Conservation (phyloP, 2,797 vertebrate genomes). For the Brachyalestes nurse region DNA sequence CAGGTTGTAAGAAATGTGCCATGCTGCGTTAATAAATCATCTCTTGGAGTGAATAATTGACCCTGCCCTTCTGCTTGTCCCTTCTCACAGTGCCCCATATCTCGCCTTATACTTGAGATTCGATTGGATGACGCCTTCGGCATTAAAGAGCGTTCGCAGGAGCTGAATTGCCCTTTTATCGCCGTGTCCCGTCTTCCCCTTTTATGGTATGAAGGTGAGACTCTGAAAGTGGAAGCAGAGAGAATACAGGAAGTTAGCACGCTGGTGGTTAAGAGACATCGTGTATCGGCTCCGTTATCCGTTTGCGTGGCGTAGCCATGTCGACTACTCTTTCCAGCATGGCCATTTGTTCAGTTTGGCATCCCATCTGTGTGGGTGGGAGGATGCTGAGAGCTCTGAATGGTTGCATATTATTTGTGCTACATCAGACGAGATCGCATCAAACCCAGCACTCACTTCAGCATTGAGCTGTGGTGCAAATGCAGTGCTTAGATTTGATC, state of each 20-base stretch:
- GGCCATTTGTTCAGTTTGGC: conserved; percentile 48
- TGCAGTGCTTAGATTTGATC: not conserved
- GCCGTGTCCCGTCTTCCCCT: conserved; percentile 38
- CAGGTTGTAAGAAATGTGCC: not conserved
- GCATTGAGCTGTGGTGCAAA: not conserved
- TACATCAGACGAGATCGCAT: conserved; percentile 31
- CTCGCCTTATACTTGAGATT: not conserved
- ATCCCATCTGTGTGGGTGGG: conserved; percentile 41
- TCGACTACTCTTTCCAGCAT: conserved; percentile 38
- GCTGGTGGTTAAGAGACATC: conserved; percentile 48
- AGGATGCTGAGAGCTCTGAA: conserved; percentile 35
- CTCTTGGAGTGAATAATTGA: not conserved
- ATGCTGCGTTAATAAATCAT: not conserved
- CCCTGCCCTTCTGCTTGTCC: not conserved
- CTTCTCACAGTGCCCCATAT: not conserved
- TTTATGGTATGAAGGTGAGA: conserved; percentile 53
- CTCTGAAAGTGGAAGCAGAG: conserved; percentile 72
- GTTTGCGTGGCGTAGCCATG: conserved; percentile 22
- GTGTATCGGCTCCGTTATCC: conserved; percentile 43
- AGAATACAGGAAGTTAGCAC: conserved; percentile 47
- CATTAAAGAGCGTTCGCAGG: not conserved
- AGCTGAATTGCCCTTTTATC: not conserved
- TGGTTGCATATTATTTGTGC: conserved; percentile 23
- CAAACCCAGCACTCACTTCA: conserved; percentile 12
- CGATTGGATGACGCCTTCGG: not conserved